Evolutionary conservation across 2,888 invertebrate species (phyloP).

Genomic region (Chrysodeixis includens): DNA sequence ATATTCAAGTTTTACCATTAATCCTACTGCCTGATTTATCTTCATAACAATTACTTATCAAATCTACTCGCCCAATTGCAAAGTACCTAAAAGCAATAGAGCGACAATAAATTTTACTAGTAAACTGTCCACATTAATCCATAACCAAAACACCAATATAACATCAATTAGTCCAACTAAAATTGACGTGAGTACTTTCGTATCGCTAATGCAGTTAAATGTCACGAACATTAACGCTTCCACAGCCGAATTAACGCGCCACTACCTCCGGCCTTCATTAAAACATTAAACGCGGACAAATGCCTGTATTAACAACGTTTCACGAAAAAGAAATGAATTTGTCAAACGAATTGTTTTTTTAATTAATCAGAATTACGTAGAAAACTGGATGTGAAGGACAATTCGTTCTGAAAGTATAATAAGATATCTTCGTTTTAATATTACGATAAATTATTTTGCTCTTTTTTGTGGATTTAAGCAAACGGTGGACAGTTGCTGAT

Average conservation of each 20-base stretch:
- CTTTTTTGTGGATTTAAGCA: background rate
- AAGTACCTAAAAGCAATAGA: too few relatives aligned
- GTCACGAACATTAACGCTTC: conserved; percentile 57
- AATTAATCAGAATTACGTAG: background rate
- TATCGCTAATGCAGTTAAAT: conserved; percentile 33
- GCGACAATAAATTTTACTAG: too few relatives aligned
- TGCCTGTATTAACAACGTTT: conserved; percentile 6
- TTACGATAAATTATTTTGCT: background rate
- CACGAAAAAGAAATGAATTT: background rate
- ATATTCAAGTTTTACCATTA: too few relatives aligned
- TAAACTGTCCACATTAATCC: too few relatives aligned
- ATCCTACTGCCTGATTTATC: too few relatives aligned
- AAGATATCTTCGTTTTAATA: background rate
- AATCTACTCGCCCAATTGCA: too few relatives aligned
- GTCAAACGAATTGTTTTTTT: background rate
- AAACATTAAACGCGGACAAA: conserved; percentile 28
- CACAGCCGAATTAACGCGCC: conserved; percentile 43
- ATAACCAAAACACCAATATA: background rate
- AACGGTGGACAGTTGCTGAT: background rate
- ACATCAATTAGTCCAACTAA: conserved; percentile 5
- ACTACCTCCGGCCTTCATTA: conserved; percentile 41
- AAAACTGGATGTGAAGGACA: background rate
- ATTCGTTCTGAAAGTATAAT: background rate
- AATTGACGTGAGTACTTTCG: conserved; percentile 34
- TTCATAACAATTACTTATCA: too few relatives aligned